These are phyloP conservation scores for Leontocebus nigricollis DNA, from an alignment of 2,797 vertebrate species.

Conservation along the genomic window DNA sequence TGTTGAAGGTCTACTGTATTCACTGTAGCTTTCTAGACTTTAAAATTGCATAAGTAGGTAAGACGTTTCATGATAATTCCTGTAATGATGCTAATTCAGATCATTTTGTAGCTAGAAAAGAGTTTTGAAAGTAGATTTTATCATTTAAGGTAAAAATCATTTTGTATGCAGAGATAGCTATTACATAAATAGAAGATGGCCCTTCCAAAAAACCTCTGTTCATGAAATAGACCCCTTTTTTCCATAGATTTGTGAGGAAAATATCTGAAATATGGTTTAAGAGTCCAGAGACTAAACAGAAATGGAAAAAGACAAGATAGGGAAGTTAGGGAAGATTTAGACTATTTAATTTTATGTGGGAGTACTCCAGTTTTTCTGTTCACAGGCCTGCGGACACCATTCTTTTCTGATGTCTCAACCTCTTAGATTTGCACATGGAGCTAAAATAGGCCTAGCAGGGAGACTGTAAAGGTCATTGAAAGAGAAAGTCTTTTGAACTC, in stretches of 20 bases:
- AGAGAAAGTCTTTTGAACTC: not conserved
- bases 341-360: not conserved
- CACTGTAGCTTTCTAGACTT: not conserved
- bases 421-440: not conserved
- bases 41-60: slow-evolving; percentile 27
- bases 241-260: slow-evolving; percentile 1
- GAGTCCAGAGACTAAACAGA: slow-evolving; percentile 1
- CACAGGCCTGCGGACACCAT: not conserved
- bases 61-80: slow-evolving; percentile 12
- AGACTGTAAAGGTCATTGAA: not conserved
- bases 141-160: slow-evolving; percentile 59
- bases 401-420: not conserved
- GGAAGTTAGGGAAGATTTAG: not conserved
- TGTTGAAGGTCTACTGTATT: not conserved
- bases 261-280: slow-evolving; percentile 29
- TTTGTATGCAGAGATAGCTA: slow-evolving; percentile 10
- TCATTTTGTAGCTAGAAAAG: slow-evolving; percentile 46
- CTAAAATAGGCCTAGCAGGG: not conserved
- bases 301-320: not conserved
- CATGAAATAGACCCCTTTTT: not conserved
- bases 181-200: slow-evolving; percentile 30
- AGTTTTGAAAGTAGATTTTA: slow-evolving; percentile 49
- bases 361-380: not conserved
- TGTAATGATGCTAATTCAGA: slow-evolving; percentile 28
- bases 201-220: not conserved